Base-by-base conservation (phyloP, 2,113 vertebrate species). In the Tangachromis dhanisi region DNA sequence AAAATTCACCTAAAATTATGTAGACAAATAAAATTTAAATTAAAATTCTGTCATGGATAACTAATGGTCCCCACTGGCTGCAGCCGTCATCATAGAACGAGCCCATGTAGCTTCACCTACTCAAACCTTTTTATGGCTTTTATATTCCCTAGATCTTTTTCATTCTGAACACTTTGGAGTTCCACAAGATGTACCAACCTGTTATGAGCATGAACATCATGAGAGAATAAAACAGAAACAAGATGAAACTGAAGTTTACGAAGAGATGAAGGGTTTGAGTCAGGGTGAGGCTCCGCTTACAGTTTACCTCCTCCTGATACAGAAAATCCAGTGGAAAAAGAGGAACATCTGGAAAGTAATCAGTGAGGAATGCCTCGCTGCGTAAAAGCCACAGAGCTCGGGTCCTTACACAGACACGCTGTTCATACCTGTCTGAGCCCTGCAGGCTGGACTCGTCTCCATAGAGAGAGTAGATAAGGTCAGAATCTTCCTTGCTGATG, bases 401-500 rank as follows among this genome's bases (percentile, higher is more conserved):
- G 16, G 71, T 80, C 55, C 5, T 49, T 81, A 12, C 12, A n/a
- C 17, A 31, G 55, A 26, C 49, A 3, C 4, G n/a, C 38, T 51
- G 61, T 5, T n/a, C 95, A 94, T 94, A 99, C 99, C 98, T 98
- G 94, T 98, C 97, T 85, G 96, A 96, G 40, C 96, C 97, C 88
- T 96, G 97, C 55, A 90, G 92, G 55, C 97, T 97, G 61, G 97
- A 95, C 85, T 99, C 98, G 47, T 99, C 98, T 35, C 98, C 98
- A 0, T 98, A 99, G 1, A 97, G 95, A 5, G 97, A 97, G 88
- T 97, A 99, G 92, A 98, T 97, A 17, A 99, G 94, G 90, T 99
- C 98, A 3, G 99, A 99, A 55, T 99, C 98, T 5, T 99, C 98
- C 90, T 99, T 99, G 95, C 98, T 97, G 94, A 99, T 93, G 90